A percentile compares a stretch with the other conserved stretches of the same genome.
These are phyloP conservation scores for Drosophila merina DNA, from an alignment of 2,888 invertebrate species.

Conservation along the genomic window DNA sequence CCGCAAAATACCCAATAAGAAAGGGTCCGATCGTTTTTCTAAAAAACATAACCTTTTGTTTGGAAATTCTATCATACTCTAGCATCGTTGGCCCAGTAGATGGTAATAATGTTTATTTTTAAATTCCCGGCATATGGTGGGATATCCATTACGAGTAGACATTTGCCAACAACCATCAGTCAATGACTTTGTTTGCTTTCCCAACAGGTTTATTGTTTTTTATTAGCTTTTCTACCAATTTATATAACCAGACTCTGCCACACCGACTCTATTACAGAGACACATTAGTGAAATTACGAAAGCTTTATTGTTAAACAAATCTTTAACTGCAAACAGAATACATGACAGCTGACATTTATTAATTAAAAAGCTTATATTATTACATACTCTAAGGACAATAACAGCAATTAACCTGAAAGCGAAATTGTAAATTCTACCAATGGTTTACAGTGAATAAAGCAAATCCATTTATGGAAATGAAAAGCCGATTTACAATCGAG, in stretches of 20 bases:
- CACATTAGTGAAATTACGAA: conserved; percentile 17
- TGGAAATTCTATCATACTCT: background rate
- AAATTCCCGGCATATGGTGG: conserved; percentile 29
- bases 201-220: conserved; percentile 16
- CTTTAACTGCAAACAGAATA: background rate
- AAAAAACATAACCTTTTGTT: background rate
- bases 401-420: background rate
- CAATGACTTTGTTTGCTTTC: conserved; percentile 23
- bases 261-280: background rate
- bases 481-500: too few relatives aligned
- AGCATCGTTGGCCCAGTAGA: background rate
- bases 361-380: background rate
- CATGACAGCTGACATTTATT: background rate
- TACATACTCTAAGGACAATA: too few relatives aligned
- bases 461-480: too few relatives aligned
- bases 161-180: conserved; percentile 21
- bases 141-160: conserved; percentile 33
- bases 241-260: background rate
- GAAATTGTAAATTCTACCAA: background rate
- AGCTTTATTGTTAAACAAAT: background rate
- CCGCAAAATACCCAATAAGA: conserved; percentile 3
- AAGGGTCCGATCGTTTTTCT: background rate
- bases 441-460: background rate
- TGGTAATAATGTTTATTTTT: conserved; percentile 15
- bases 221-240: background rate